Evolutionary conservation across 64 coral and sea anemone genomes (phyloP), one percentile per base, ranked within the genome.

Genomic region (Montipora cactus): DNA sequence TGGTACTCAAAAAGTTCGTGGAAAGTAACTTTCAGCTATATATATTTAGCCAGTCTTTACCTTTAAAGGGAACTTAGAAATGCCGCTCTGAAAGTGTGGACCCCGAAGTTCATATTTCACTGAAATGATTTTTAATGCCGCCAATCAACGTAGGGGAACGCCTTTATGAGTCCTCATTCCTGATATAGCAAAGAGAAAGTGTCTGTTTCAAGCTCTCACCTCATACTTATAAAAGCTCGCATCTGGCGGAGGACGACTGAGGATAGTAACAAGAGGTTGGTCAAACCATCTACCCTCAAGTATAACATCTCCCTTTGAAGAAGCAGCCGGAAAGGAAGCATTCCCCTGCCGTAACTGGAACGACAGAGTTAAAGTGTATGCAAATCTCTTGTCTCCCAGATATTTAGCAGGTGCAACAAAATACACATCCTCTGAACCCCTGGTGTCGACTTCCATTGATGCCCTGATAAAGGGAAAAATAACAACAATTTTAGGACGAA

Each of bases 321-420:
- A 88, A 53, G 88, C 59, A 2, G 49, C 83, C 19, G 78, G 84
- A 77, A 25, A 82, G 7, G 89, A 88, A 25, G 68, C 77, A 77
- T 81, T 77, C 14, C 96, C 95, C 19, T 92, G 85, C 50, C 86
- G 83, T 23, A 99, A 68, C 22, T 88, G 45, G 92, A 99, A 99
- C 4, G 77, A 88, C 84, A 99, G 71, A 3, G 67, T 72, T 71
- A 92, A 94, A 7, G 92, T 91, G 80, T 96, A 99, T 8, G 95
- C 92, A 75, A 89, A 89, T 18, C 92, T 89, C 78, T 95, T 83
- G 57, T 96, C 83, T 18, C 85, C 87, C 14, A 96, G 84, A 55
- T 89, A 96, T 51, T 96, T 94, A 2, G 77, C 55, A 12, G 97
- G 95, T n/a, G 97, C 94, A 58, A 93, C 83, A 64, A 96, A 96